These are phyloP conservation scores for Rhopalosiphum padi DNA, from an alignment of 1,140 invertebrate species.

Conservation along the genomic window DNA sequence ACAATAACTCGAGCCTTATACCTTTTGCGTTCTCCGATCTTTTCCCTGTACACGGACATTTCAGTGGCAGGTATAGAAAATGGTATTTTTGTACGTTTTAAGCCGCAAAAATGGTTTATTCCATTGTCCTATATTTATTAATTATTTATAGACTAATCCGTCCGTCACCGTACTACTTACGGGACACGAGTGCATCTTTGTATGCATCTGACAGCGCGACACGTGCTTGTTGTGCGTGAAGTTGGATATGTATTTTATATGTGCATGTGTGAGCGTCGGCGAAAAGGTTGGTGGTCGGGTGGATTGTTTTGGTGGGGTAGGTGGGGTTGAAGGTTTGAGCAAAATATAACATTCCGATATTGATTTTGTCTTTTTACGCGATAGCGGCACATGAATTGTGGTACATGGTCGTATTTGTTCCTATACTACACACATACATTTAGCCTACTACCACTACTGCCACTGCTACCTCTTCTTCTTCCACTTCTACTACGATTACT, in stretches of 20 bases:
- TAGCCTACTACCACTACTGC: neutral
- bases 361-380: conserved; percentile 46
- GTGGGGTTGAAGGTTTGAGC: neutral
- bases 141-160: neutral
- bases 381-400: neutral
- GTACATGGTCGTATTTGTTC: neutral
- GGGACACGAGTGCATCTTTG: neutral
- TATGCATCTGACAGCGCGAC: neutral
- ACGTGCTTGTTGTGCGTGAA: neutral
- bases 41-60: neutral
- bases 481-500: neutral
- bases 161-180: neutral
- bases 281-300: neutral
- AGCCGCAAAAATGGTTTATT: neutral
- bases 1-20: neutral
- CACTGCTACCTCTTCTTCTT: neutral
- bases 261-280: neutral
- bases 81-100: conserved; percentile 4
- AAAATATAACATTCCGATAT: conserved; percentile 45
- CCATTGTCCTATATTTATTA: neutral
- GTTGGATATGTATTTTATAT: neutral
- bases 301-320: neutral
- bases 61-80: no score
- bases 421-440: neutral
- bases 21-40: neutral